These are phyloP conservation scores for Cyrtodaria siliqua DNA, from an alignment of 2,888 invertebrate genomes.

Conservation along the genomic window DNA sequence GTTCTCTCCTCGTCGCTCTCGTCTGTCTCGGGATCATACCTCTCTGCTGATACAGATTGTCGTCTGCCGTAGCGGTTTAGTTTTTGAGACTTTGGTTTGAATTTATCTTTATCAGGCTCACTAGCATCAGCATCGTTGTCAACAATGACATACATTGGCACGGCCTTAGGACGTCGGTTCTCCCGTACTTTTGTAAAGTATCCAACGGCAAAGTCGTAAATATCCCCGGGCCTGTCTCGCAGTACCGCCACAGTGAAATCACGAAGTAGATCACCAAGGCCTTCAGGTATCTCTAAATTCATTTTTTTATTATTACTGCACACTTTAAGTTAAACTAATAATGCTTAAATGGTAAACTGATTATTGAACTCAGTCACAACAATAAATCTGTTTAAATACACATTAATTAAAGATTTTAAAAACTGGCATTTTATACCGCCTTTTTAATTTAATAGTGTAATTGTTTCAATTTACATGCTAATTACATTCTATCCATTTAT, in stretches of 20 bases:
- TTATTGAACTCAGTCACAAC: too few relatives aligned
- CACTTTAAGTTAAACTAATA: too few relatives aligned
- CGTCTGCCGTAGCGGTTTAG: constrained; percentile 83
- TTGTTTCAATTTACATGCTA: too few relatives aligned
- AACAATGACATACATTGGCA: constrained; percentile 85
- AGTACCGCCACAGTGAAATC: constrained; percentile 86
- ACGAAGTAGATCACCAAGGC: constrained; percentile 84
- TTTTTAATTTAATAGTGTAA: too few relatives aligned
- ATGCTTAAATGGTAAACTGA: too few relatives aligned
- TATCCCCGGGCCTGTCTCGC: constrained; percentile 82
- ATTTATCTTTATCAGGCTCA: constrained; percentile 82
- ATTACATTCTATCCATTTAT: too few relatives aligned
- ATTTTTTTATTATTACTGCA: constrained; percentile 37
- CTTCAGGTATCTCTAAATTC: constrained; percentile 85
- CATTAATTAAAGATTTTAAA: too few relatives aligned
- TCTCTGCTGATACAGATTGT: constrained; percentile 85
- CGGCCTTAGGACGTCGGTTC: constrained; percentile 77
- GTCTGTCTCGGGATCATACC: constrained; percentile 85
- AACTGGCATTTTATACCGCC: too few relatives aligned
- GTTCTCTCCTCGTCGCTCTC: constrained; percentile 81
- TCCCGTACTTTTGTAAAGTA: constrained; percentile 84
- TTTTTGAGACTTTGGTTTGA: constrained; percentile 81
- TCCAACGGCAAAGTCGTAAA: constrained; percentile 85
- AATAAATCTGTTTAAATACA: too few relatives aligned
- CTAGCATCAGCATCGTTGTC: constrained; percentile 84